A percentile compares a stretch with the other conserved stretches of the same genome.
Evolutionary conservation across 2,888 invertebrate genomes (phyloP).

Genomic region (Agriopis marginaria): DNA sequence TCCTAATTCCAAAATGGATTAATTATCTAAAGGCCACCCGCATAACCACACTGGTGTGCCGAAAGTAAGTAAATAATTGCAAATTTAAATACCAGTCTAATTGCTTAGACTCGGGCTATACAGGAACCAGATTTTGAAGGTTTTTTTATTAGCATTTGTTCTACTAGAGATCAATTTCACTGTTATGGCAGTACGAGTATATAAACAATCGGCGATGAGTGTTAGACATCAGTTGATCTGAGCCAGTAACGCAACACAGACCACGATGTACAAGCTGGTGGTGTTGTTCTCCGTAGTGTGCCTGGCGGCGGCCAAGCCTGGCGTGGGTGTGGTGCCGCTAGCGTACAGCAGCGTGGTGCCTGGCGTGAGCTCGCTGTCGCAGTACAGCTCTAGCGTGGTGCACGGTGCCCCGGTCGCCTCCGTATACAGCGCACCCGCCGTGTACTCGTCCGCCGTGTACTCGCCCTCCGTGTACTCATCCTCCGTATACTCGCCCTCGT

Average conservation of each 20-base stretch:
- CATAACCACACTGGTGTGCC: neutral
- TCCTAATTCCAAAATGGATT: conserved; percentile 7
- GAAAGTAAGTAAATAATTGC: conserved; percentile 12
- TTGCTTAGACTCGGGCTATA: conserved; percentile 14
- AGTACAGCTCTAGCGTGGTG: conserved; percentile 66
- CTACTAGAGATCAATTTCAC: conserved; percentile 53
- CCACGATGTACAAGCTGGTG: conserved; percentile 85
- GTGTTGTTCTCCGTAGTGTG: conserved; percentile 87
- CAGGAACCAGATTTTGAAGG: conserved; percentile 63
- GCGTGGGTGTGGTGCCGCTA: conserved; percentile 58
- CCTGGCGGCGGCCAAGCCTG: conserved; percentile 85
- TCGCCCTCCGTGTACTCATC: neutral
- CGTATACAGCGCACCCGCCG: neutral
- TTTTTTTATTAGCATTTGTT: conserved; percentile 67
- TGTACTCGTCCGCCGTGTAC: conserved; percentile 19
- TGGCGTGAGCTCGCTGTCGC: conserved; percentile 59
- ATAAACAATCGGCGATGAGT: conserved; percentile 65
- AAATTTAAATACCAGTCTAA: conserved; percentile 16
- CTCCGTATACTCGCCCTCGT: neutral
- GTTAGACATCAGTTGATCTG: conserved; percentile 76
- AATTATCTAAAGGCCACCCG: conserved; percentile 11
- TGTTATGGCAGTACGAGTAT: conserved; percentile 52
- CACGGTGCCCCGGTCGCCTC: conserved; percentile 58
- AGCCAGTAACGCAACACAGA: conserved; percentile 72
- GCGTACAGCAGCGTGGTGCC: conserved; percentile 69